Conservation (phyloP, 2,113 vertebrate species). For the Pangasianodon gigas region DNA sequence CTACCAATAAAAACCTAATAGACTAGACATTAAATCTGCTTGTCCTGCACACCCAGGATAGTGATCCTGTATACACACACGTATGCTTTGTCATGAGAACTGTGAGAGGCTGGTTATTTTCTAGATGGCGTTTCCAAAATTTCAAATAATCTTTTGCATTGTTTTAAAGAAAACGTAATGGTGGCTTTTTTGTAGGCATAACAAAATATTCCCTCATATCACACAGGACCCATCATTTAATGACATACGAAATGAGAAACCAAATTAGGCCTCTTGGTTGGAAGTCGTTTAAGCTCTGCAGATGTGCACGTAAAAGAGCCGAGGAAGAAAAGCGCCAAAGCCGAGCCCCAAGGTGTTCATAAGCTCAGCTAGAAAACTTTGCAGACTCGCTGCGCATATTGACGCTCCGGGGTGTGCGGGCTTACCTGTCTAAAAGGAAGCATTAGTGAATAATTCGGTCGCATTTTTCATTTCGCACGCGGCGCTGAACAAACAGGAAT, state of each 20-base stretch:
- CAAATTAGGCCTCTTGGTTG: slow-evolving; percentile 46
- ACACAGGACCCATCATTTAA: slow-evolving; percentile 38
- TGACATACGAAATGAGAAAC: slow-evolving; percentile 40
- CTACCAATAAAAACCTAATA: not conserved
- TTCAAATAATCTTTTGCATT: not conserved
- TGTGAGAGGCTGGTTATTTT: not conserved
- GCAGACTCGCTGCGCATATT: slow-evolving; percentile 67
- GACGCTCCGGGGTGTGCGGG: slow-evolving; percentile 75
- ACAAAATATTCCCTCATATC: slow-evolving; percentile 23
- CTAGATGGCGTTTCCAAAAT: not conserved
- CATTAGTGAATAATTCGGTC: slow-evolving; percentile 86
- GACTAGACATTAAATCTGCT: not conserved
- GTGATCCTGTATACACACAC: not conserved
- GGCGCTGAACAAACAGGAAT: slow-evolving; percentile 88
- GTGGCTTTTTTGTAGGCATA: not conserved
- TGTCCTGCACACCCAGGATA: not conserved
- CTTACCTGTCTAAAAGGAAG: slow-evolving; percentile 86
- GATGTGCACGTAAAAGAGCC: slow-evolving; percentile 49
- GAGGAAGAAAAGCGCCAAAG: slow-evolving; percentile 48
- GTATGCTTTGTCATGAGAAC: not conserved
- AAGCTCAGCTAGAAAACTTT: slow-evolving; percentile 53
- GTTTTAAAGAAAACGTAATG: not conserved
- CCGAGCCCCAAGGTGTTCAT: slow-evolving; percentile 57
- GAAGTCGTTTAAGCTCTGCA: slow-evolving; percentile 52
- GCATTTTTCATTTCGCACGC: slow-evolving; percentile 83